Percentiles rank a stretch among this genome's conserved stretches.
phyloP scores from a whole-genome alignment of 2,797 vertebrate species.

The Anguilla obscura region DNA sequence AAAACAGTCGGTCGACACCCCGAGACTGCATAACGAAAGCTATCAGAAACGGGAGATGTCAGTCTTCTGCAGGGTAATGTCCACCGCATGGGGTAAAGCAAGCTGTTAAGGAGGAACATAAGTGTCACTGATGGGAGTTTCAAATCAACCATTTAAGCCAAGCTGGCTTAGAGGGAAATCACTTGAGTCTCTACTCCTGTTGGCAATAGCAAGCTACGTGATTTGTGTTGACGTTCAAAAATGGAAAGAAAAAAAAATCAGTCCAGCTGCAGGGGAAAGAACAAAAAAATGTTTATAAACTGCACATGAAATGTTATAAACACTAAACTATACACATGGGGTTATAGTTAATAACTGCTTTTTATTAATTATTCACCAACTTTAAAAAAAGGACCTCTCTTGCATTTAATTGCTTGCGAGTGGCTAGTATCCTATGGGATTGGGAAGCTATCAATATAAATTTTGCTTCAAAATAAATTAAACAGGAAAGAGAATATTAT shows the following conservation, averaged over 20 bases:
- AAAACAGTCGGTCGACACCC: conserved; percentile 48
- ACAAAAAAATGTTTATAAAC: not conserved
- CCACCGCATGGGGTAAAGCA: conserved; percentile 52
- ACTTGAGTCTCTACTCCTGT: conserved; percentile 30
- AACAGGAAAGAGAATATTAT: not conserved
- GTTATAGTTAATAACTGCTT: conserved; percentile 19
- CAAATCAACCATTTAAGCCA: conserved; percentile 38
- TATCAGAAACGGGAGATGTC: conserved; percentile 46
- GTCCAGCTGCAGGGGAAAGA: not conserved
- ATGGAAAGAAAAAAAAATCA: not conserved
- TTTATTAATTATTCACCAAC: conserved; percentile 24
- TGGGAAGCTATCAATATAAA: not conserved
- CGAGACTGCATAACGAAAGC: conserved; percentile 30
- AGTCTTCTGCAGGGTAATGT: conserved; percentile 51
- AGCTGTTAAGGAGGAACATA: conserved; percentile 46
- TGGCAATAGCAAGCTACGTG: conserved; percentile 37
- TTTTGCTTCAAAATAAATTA: not conserved
- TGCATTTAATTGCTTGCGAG: conserved; percentile 23
- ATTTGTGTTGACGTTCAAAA: conserved; percentile 3
- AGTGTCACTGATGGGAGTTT: conserved; percentile 48
- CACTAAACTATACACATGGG: conserved; percentile 27
- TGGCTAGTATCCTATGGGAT: conserved; percentile 7
- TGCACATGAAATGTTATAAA: conserved; percentile 16
- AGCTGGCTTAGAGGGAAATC: not conserved
- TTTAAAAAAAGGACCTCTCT: conserved; percentile 2